Percentiles rank a stretch among this genome's conserved stretches.
phyloP scores from a whole-genome alignment of 1,140 invertebrate species.

The Achatina immaculata region DNA sequence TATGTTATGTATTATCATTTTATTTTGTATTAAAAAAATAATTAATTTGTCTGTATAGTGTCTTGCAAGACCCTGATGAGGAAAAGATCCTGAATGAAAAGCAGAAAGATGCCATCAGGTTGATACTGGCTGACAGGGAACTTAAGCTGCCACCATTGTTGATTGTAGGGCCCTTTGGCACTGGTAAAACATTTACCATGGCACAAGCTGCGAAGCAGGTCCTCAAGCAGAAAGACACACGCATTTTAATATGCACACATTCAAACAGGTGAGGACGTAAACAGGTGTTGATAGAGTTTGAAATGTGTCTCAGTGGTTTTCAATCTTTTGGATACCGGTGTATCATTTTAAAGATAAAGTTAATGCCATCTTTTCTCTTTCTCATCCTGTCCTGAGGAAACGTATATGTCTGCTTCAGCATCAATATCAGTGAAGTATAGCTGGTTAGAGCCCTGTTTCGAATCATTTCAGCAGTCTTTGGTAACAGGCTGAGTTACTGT shows the following conservation, averaged over 20 bases:
- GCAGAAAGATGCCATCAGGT: slow-evolving; percentile 84
- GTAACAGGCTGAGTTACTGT: too few species aligned
- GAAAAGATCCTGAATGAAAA: slow-evolving; percentile 81
- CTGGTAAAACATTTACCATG: slow-evolving; percentile 90
- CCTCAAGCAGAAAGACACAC: slow-evolving; percentile 77
- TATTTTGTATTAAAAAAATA: too few species aligned
- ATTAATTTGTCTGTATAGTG: slow-evolving; percentile 26
- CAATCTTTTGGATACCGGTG: too few species aligned
- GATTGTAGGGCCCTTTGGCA: slow-evolving; percentile 88
- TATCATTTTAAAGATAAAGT: too few species aligned
- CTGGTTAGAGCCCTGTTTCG: too few species aligned
- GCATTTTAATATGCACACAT: slow-evolving; percentile 89
- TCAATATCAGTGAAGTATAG: too few species aligned
- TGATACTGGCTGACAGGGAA: slow-evolving; percentile 77
- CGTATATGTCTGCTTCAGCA: too few species aligned
- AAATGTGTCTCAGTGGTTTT: too few species aligned
- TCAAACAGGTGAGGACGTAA: slow-evolving; percentile 79
- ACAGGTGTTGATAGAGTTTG: neutral
- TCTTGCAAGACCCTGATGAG: slow-evolving; percentile 75
- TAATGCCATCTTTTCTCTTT: too few species aligned
- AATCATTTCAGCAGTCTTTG: too few species aligned
- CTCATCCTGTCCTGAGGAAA: too few species aligned
- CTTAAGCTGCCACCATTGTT: slow-evolving; percentile 82
- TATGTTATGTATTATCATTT: too few species aligned
- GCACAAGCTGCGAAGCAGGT: slow-evolving; percentile 82